These are phyloP conservation scores for Pitangus sulphuratus DNA, from an alignment of 2,797 vertebrate genomes.

Conservation along the genomic window DNA sequence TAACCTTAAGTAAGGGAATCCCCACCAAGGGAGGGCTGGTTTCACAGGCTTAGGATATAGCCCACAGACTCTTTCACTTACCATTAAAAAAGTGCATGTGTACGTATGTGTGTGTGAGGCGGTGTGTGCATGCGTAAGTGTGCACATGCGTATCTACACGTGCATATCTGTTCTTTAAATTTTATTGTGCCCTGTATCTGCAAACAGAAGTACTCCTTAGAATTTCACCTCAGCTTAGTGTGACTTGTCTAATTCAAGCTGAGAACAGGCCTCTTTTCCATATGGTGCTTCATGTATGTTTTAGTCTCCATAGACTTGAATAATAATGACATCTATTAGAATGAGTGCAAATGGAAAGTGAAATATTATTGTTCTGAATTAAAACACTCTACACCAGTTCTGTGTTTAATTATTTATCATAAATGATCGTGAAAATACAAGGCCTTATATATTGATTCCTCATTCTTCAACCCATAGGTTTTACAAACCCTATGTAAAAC, in stretches of 20 bases:
- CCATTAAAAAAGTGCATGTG: neutral
- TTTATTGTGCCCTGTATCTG: neutral
- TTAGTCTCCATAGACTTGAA: neutral
- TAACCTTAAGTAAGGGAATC: neutral
- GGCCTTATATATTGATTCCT: neutral
- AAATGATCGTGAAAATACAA: neutral
- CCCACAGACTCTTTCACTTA: neutral
- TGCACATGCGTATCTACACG: neutral
- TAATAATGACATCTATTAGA: neutral
- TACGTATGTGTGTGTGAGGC: rapidly evolving
- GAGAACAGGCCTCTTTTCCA: neutral
- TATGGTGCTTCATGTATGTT: neutral
- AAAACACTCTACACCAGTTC: neutral
- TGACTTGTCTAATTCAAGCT: neutral
- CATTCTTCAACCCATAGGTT: neutral
- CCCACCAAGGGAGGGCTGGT: neutral
- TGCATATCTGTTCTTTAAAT: neutral
- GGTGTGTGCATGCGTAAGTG: neutral
- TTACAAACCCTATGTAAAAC: too few relatives aligned
- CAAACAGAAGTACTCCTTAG: neutral
- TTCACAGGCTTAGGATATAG: neutral
- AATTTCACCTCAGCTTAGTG: neutral
- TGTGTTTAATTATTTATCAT: neutral
- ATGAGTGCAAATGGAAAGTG: neutral
- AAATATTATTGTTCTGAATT: neutral